These are phyloP conservation scores for Aurelia coerulea DNA, from an alignment of 30 jellyfish, hydroid and myxozoan species.

Conservation along the genomic window DNA sequence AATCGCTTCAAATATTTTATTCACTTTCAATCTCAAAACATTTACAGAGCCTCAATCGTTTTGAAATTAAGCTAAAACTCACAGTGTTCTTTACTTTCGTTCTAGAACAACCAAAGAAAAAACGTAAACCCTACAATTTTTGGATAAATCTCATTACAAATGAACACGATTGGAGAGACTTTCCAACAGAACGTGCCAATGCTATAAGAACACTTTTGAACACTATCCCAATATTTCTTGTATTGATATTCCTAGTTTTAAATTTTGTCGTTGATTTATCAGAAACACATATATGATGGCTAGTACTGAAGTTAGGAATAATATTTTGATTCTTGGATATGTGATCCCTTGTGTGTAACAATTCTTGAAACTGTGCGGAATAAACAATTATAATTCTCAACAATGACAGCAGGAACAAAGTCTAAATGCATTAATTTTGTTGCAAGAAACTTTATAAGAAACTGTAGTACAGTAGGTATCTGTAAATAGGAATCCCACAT, in stretches of 20 bases:
- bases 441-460: background rate
- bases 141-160: constrained; percentile 71
- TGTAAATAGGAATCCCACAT: background rate
- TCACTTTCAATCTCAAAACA: too few species aligned
- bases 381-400: background rate
- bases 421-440: too few species aligned
- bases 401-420: background rate
- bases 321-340: background rate
- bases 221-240: constrained; percentile 25
- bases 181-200: constrained; percentile 42
- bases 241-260: constrained; percentile 14
- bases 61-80: too few species aligned
- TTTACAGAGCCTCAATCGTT: too few species aligned
- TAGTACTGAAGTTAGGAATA: background rate
- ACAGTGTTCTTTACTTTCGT: constrained; percentile 26
- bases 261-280: constrained; percentile 15
- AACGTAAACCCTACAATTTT: constrained; percentile 74
- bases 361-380: background rate
- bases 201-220: constrained; percentile 37
- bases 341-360: background rate
- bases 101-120: constrained; percentile 64
- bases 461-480: background rate
- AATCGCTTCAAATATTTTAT: too few species aligned
- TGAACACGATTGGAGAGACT: constrained; percentile 69
- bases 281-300: constrained; percentile 1